Evolutionary conservation across 2,888 invertebrate species (phyloP), one percentile per base, ranked within the genome.

Genomic region (Acanthosepion pharaonis): DNA sequence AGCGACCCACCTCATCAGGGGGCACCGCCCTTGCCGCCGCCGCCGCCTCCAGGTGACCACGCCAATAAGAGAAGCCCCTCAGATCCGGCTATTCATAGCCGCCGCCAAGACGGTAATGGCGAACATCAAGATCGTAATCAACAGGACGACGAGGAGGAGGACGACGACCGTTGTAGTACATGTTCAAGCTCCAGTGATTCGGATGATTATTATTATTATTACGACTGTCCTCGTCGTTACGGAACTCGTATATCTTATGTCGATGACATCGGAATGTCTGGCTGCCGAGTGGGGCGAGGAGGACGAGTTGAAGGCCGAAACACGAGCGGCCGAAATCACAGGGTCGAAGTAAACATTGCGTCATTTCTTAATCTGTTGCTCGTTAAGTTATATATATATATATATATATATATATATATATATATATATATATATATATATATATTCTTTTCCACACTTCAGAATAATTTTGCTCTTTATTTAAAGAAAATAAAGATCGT

Each of bases 241-340:
- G 99, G 99, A 91, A 99, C 99, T 28, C 98, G 99, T 96, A 99
- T 99, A 96, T 99, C 99, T 23, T 99, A 99, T 97, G 99, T 99
- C 95, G 99, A 99, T 96, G 99, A 99, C 97, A 99, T 96, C 95
- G 96, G 96, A 25, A 96, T 96, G 94, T 20, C 64, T n/a, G 42
- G 28, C 15, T 55, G 94, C 33, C 64, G 92, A 11, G 91, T 92
- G 25, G 42, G 48, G 33, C 91, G 94, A 51, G 94, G 91, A n/a
- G 92, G 64, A 33, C 33, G 93, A 20, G 28, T 93, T 49, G 93
- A 93, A 93, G 51, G 93, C 33, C 48, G 92, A 33, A 92, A 48
- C 23, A 33, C 51, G 28, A 94, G 92, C 78, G 78, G 93, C 6
- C 28, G 93, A 48, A 94, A 42, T 59, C 64, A 94, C n/a, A 55